Base-by-base conservation (phyloP, 2,888 invertebrate species). In the Agrotis puta region DNA sequence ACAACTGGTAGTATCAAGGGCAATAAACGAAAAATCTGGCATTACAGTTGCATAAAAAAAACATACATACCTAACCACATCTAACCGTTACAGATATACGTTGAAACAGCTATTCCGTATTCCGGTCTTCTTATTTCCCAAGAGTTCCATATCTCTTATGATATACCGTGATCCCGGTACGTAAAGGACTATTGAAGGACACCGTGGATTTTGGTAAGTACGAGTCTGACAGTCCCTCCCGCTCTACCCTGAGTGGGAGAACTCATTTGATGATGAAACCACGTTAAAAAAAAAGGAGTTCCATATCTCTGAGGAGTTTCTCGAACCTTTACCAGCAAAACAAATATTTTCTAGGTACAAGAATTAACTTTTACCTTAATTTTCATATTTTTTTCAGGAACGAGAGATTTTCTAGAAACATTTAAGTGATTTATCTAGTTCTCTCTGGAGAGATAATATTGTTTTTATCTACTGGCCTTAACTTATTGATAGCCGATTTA, bases 41-140 rank as follows among this genome's bases (percentile, higher is more conserved):
- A n/a, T n/a, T n/a, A n/a, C n/a, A n/a, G n/a, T n/a, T n/a, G n/a
- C n/a, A n/a, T n/a, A n/a, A n/a, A n/a, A n/a, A n/a, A n/a, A n/a
- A n/a, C n/a, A n/a, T n/a, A n/a, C n/a, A n/a, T n/a, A n/a, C n/a
- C n/a, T 20, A 64, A 50, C 24, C 51, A 2, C 2, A 20, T 9
- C 7, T 14, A 20, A 27, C 54, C n/a, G 2, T 2, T 20, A 11
- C 6, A n/a, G 3, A 22, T 57, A n/a, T 43, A 54, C 59, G 3
- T 24, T n/a, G 20, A 45, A 69, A 76, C 33, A 1, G 16, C 39
- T 70, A 33, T 48, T 27, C 54, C 43, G 13, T 9, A 54, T 54
- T 48, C n/a, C 0, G 0, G 18, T 4, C 22, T 39, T 16, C 14
- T 58, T 77, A 77, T 74, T 75, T 75, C 78, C 72, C 64, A 3